Percentiles rank a stretch among this genome's conserved stretches.
Evolutionary conservation across 2,888 invertebrate species (phyloP).

Genomic region (Thymelicus sylvestris): DNA sequence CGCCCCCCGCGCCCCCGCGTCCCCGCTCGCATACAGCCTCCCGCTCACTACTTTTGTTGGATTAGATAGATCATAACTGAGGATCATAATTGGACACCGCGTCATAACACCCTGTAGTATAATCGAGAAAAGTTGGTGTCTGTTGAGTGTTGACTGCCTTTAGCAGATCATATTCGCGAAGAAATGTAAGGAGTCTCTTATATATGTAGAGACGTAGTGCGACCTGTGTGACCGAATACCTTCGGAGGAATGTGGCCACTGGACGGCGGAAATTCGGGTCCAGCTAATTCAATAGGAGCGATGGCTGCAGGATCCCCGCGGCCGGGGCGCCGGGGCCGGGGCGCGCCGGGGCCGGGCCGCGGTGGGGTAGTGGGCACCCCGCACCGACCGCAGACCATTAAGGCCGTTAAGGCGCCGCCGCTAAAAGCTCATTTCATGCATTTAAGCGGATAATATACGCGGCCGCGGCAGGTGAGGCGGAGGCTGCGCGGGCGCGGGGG

Average conservation of each 20-base stretch:
- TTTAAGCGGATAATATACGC: slow-evolving; percentile 53
- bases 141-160: no score
- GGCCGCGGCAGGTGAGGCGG: slow-evolving; percentile 46
- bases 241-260: background rate
- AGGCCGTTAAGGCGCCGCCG: slow-evolving; percentile 38
- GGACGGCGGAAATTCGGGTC: background rate
- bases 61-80: slow-evolving; percentile 47
- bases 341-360: slow-evolving; percentile 12
- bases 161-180: no score
- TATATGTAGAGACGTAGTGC: background rate
- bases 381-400: slow-evolving; percentile 11
- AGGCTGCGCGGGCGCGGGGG: slow-evolving; percentile 44
- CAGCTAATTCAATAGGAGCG: slow-evolving; percentile 4
- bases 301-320: background rate
- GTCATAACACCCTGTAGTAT: background rate
- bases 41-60: slow-evolving; percentile 52
- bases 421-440: slow-evolving; percentile 59
- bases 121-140: no score
- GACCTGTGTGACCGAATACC: background rate
- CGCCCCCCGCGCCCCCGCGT: slow-evolving; percentile 41
- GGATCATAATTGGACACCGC: slow-evolving; percentile 35
- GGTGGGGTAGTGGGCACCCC: slow-evolving; percentile 36
- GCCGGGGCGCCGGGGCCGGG: background rate
- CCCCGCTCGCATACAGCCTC: slow-evolving; percentile 37
- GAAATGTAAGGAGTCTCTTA: no score